Base-by-base conservation (phyloP, 2,888 invertebrate species). In the Lissocephala sabroskyi region DNA sequence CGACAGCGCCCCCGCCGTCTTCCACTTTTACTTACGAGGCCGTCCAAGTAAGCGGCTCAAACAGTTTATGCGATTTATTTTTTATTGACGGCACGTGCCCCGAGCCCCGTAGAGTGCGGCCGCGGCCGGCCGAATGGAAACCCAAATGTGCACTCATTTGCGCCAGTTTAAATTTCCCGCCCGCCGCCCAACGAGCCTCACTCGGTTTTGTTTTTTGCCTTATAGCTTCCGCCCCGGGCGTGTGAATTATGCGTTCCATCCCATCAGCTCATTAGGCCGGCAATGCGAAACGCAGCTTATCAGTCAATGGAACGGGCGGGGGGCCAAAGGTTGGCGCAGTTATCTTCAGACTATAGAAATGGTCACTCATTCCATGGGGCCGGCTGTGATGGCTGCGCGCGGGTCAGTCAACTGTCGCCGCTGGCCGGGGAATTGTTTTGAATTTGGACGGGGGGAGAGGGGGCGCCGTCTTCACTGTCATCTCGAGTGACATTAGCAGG, bases 81-180 rank as follows among this genome's bases (percentile, higher is more conserved):
- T 62, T 76, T 68, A 76, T 68, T 76, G 68, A 37, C 53, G 59
- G 77, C 77, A 76, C 68, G 77, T 68, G 68, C 68, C 74, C n/a
- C 29, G 45, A 23, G 10, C 35, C 35, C 35, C 16, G 35, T 35
- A 35, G 10, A 16, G 35, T 35, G 10, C 30, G 13, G 30, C n/a
- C 5, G 2, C 5, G 13, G 13, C 2, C n/a, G 29, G 29, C 11
- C 1, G 1, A 13, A 19, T n/a, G n/a, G n/a, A n/a, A n/a, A n/a
- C n/a, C n/a, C n/a, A n/a, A n/a, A n/a, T n/a, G n/a, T n/a, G n/a
- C n/a, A n/a, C n/a, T n/a, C n/a, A n/a, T 30, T 30, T 11, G 10
- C 10, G 30, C 30, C 9, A 11, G 30, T 30, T n/a, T 30, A 30
- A 30, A 30, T 7, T n/a, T 26, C 26, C 5, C 5, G 5, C 26